Percentiles rank a stretch among this genome's conserved stretches.
Evolutionary conservation across 2,113 vertebrate genomes (phyloP).

Genomic region (Mormyrus iriodes): DNA sequence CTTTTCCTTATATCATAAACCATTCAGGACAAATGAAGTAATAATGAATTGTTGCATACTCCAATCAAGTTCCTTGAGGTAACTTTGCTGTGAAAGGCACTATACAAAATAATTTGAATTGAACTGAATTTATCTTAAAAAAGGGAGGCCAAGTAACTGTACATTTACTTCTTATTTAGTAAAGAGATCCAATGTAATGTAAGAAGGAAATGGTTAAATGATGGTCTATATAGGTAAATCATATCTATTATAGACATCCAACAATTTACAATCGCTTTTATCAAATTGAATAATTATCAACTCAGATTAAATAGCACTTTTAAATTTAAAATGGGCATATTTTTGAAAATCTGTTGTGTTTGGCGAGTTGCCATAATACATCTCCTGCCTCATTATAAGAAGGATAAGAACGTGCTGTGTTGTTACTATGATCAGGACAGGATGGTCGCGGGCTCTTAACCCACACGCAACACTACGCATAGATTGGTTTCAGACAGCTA

Average conservation of each 20-base stretch:
- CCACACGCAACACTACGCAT: background rate
- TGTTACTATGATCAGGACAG: conserved; percentile 2
- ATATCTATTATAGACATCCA: background rate
- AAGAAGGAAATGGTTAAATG: background rate
- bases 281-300: background rate
- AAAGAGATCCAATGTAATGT: background rate
- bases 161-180: background rate
- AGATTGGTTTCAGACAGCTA: conserved; percentile 35
- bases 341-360: background rate
- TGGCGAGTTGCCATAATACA: background rate
- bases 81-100: background rate
- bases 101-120: background rate
- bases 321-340: background rate
- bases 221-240: background rate
- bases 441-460: background rate
- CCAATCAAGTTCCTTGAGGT: background rate
- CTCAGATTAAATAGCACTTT: background rate
- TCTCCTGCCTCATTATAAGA: background rate
- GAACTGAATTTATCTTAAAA: background rate
- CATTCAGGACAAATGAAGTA: background rate
- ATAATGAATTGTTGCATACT: background rate
- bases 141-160: background rate
- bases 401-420: background rate
- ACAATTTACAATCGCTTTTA: background rate
- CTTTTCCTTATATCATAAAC: background rate